Evolutionary conservation across 2,797 vertebrate genomes (phyloP), one percentile per base, ranked within the genome.

Genomic region (Todus mexicanus): DNA sequence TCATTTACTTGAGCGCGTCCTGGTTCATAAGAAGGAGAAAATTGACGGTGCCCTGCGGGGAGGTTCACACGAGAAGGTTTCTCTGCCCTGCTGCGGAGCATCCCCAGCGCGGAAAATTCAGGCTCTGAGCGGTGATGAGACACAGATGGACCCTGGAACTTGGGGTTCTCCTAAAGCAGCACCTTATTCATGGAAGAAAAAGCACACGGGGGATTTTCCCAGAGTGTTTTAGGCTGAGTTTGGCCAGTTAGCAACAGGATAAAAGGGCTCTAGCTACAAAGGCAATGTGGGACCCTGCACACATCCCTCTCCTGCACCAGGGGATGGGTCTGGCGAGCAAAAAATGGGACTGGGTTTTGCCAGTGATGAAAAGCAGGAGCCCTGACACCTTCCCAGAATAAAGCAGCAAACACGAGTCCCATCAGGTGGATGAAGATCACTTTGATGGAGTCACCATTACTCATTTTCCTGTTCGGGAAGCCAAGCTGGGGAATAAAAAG

Each of bases 1-100:
- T 84, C 33, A 93, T 94, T 88, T 57, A 79, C 79, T 80, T 38
- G 77, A 94, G 83, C n/a, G 16, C 12, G 90, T 93, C 91, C 65
- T 10, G 69, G 45, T 61, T 81, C 38, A 68, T 89, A 66, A 87
- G 75, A 80, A 80, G 57, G 72, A 80, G 31, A 13, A 25, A 64
- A 83, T 29, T 81, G 94, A 96, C 2, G 12, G 72, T 4, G 88
- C 85, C 93, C 79, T 20, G 81, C 35, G 9, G 78, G 84, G 79
- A 87, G 70, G 63, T 47, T 81, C 42, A 1, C n/a, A 73, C 10
- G 8, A 77, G 76, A 89, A 91, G 88, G 70, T 80, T 65, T 90
- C 69, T 86, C 43, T 54, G 69, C 74, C 61, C 78, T 35, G 91
- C 91, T 88, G 90, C 87, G 22, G 29, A 94, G 53, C 57, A 43